A percentile compares a stretch with the other conserved stretches of the same genome.
Evolutionary conservation across 2,113 vertebrate genomes (phyloP).

Genomic region (Cygnus atratus): DNA sequence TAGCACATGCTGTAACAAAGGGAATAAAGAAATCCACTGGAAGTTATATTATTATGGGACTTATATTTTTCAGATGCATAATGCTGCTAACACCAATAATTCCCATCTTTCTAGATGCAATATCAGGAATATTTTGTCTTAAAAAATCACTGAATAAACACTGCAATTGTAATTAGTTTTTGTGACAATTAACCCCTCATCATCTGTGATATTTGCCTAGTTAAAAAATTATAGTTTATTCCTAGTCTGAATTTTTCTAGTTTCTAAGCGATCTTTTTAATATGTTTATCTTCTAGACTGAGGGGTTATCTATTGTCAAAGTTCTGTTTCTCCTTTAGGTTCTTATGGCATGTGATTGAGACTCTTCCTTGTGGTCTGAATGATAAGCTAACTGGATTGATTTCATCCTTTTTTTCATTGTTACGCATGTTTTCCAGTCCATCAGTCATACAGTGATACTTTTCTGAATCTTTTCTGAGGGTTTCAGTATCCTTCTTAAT

Average conservation of each 20-base stretch:
- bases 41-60: not conserved
- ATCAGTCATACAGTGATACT: not conserved
- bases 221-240: not conserved
- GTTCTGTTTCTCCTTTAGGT: not conserved
- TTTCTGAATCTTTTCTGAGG: not conserved
- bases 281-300: not conserved
- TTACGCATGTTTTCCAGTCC: not conserved
- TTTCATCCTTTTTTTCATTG: not conserved
- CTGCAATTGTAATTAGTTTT: not conserved
- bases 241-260: not conserved
- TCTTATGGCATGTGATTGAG: rapidly evolving
- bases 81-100: not conserved
- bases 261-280: not conserved
- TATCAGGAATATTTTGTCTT: not conserved
- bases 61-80: not conserved
- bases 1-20: not conserved
- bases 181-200: not conserved
- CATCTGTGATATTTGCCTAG: not conserved
- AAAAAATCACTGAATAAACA: not conserved
- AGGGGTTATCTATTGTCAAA: not conserved
- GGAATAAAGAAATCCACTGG: not conserved
- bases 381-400: not conserved
- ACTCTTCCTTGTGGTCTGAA: not conserved
- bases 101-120: not conserved
- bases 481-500: not conserved